A percentile compares a stretch with the other conserved stretches of the same genome.
These are phyloP conservation scores for Escarpia spicata DNA, from an alignment of 2,888 invertebrate genomes.

Conservation along the genomic window DNA sequence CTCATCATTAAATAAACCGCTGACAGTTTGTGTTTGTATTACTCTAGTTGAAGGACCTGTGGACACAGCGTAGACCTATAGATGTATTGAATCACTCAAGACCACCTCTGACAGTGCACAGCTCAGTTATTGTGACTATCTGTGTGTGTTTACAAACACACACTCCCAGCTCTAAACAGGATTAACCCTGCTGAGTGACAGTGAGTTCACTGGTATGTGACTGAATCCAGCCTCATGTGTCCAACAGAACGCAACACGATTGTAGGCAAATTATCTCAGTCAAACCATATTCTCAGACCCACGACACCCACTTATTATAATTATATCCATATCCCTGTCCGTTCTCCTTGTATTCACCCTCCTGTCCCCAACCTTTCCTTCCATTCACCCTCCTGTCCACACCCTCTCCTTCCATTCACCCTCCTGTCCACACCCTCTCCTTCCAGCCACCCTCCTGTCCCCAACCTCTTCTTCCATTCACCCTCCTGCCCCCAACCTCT, in stretches of 20 bases:
- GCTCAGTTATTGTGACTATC: background rate
- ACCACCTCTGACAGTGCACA: background rate
- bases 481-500: too few species aligned
- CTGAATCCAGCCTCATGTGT: background rate
- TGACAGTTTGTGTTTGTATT: constrained; percentile 3
- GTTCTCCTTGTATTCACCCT: too few species aligned
- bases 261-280: too few species aligned
- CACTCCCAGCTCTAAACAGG: background rate
- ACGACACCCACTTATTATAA: too few species aligned
- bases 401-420: too few species aligned
- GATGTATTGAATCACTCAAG: background rate
- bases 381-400: too few species aligned
- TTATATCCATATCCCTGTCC: background rate
- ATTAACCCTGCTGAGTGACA: background rate
- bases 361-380: too few species aligned
- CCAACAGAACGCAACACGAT: background rate
- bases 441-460: too few species aligned
- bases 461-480: too few species aligned
- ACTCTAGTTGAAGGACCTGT: background rate
- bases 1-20: background rate
- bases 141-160: constrained; percentile 16
- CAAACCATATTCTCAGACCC: too few species aligned
- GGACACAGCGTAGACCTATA: background rate
- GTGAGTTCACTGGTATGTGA: background rate
- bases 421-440: too few species aligned